These are phyloP conservation scores for Flexamia atlantica DNA, from an alignment of 2,888 invertebrate genomes.

Conservation along the genomic window DNA sequence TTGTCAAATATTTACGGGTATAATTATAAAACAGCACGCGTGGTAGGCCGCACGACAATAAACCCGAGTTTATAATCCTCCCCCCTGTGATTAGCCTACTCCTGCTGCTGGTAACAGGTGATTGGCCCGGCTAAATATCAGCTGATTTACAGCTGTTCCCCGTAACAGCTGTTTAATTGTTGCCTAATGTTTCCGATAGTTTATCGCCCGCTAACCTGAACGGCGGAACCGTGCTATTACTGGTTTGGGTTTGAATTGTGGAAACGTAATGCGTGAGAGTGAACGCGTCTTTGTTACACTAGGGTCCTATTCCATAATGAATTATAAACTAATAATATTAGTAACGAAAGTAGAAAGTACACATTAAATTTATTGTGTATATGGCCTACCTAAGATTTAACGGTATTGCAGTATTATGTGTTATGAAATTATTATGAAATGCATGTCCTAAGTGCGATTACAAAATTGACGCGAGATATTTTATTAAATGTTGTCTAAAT, in stretches of 20 bases:
- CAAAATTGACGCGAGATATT: too few species aligned
- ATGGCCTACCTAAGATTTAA: too few species aligned
- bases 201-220: slow-evolving; percentile 24
- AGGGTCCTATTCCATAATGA: too few species aligned
- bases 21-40: slow-evolving; percentile 28
- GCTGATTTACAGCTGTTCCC: background rate
- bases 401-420: too few species aligned
- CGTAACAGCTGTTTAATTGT: slow-evolving; percentile 35
- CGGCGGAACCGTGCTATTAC: slow-evolving; percentile 17
- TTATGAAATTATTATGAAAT: too few species aligned
- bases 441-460: too few species aligned
- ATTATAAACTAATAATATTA: too few species aligned
- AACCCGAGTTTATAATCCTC: slow-evolving; percentile 9
- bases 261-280: background rate
- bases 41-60: slow-evolving; percentile 9
- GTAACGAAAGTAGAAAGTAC: too few species aligned
- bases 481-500: too few species aligned
- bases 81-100: background rate
- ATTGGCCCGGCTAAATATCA: slow-evolving; percentile 26
- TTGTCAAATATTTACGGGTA: slow-evolving; percentile 37
- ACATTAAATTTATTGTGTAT: too few species aligned
- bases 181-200: slow-evolving; percentile 25
- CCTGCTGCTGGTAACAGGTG: slow-evolving; percentile 3
- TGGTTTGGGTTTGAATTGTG: slow-evolving; percentile 25
- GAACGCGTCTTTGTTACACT: background rate